Conservation (phyloP, 1,140 invertebrate genomes). For the Arctopsyche grandis region DNA sequence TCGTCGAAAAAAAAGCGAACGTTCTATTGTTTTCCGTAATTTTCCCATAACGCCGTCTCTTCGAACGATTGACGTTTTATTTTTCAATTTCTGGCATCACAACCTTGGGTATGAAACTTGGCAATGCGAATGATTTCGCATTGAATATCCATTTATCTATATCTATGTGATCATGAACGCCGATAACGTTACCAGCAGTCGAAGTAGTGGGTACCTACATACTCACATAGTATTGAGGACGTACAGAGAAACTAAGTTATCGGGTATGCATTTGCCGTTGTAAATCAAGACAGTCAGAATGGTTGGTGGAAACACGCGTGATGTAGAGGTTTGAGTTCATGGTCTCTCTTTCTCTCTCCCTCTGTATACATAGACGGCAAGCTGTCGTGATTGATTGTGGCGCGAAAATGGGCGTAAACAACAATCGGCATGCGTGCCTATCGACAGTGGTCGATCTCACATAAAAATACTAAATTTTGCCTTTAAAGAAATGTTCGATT, state of each 20-base stretch:
- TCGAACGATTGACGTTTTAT: too few species aligned
- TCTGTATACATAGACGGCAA: neutral
- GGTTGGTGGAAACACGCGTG: conserved; percentile 11
- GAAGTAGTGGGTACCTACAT: too few species aligned
- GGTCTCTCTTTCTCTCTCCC: neutral
- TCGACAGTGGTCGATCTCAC: too few species aligned
- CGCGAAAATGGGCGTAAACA: conserved; percentile 31
- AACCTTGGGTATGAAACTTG: too few species aligned
- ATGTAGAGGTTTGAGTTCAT: conserved; percentile 31
- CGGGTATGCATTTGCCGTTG: conserved; percentile 13
- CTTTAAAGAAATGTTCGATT: neutral
- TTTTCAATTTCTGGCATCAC: too few species aligned
- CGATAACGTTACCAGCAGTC: too few species aligned
- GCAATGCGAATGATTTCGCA: too few species aligned
- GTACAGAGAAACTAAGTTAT: conserved; percentile 23
- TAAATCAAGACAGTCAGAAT: conserved; percentile 7
- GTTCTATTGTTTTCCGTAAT: neutral
- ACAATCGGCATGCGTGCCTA: neutral
- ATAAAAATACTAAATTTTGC: neutral
- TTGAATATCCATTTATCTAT: too few species aligned
- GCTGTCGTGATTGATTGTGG: conserved; percentile 23
- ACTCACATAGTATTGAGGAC: neutral
- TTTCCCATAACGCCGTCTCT: neutral
- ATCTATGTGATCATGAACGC: too few species aligned
- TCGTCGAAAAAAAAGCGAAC: neutral